Percentiles rank a stretch among this genome's conserved stretches.
Conservation (phyloP, 1,140 invertebrate species). For the Globodera rostochiensis region DNA sequence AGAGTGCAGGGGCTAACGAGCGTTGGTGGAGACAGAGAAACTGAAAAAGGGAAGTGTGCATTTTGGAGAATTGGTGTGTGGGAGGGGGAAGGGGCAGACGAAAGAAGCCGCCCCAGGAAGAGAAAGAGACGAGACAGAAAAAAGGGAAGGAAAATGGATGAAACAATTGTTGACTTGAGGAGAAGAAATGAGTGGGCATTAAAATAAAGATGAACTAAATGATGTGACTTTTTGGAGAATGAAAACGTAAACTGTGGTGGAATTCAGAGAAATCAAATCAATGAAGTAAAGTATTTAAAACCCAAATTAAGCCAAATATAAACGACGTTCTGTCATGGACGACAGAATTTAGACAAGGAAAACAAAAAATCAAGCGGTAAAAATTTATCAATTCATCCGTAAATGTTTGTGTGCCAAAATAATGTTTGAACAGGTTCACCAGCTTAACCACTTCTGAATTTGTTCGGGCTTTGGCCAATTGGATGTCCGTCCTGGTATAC, state of each 20-base stretch:
- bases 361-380: not conserved
- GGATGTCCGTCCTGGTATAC: not conserved
- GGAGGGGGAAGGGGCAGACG: no score
- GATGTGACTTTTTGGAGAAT: not conserved
- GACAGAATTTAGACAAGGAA: not conserved
- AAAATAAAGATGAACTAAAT: not conserved
- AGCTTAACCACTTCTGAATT: slow-evolving; percentile 11
- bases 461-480: not conserved
- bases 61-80: not conserved
- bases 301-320: not conserved
- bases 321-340: not conserved
- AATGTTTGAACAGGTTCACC: not conserved
- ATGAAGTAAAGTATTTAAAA: no score
- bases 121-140: slow-evolving; percentile 7
- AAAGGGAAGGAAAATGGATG: not conserved
- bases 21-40: not conserved
- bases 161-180: not conserved
- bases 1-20: not conserved
- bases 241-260: no score
- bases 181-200: not conserved
- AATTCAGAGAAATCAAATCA: no score
- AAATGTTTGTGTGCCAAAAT: not conserved
- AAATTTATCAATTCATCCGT: not conserved
- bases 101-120: no score
- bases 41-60: not conserved